Base-by-base conservation (phyloP, 2,888 invertebrate genomes). In the Lomographa bimaculata region DNA sequence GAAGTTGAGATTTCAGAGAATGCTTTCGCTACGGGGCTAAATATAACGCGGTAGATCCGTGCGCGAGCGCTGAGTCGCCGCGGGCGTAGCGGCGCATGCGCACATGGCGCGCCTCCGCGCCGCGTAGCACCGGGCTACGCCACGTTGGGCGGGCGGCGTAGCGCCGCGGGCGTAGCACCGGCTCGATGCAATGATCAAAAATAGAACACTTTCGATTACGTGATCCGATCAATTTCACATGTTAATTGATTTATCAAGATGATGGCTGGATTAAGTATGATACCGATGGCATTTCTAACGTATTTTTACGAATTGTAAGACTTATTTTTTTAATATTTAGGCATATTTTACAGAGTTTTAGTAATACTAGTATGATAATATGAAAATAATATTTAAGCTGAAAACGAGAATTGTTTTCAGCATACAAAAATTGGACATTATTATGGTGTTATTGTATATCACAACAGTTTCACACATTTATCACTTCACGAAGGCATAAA, bases 1-100 rank as follows among this genome's bases (percentile, higher is more conserved):
- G 79, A 82, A 79, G 81, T 82, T 76, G 74, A 77, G 75, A 78
- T 84, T 83, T 80, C 71, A 73, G 73, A 81, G 83, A 84, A 86
- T 82, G 83, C 78, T 84, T 85, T 82, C 76, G 84, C 73, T 79
- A 66, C 64, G 60, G 52, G 69, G 71, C 87, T 87, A 87, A 84
- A 83, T 81, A 80, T 85, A 86, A 59, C 77, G 47, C 56, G 54
- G 58, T 55, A 45, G 45, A 52, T 53, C 50, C 20, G 18, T 17
- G 18, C 11, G 14, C 48, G 49, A 41, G 49, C 55, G 50, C 42
- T 57, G n/a, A 62, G 64, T 61, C 50, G 51, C 27, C 37, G 50
- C 48, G 33, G 41, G 40, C 39, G 46, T 42, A 29, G 46, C 53
- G 54, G 42, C 35, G 56, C 49, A 52, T 27, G 53, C 54, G 54